These are phyloP conservation scores for Tenualosa thibaudeaui DNA, from an alignment of 2,797 vertebrate species.

Conservation along the genomic window DNA sequence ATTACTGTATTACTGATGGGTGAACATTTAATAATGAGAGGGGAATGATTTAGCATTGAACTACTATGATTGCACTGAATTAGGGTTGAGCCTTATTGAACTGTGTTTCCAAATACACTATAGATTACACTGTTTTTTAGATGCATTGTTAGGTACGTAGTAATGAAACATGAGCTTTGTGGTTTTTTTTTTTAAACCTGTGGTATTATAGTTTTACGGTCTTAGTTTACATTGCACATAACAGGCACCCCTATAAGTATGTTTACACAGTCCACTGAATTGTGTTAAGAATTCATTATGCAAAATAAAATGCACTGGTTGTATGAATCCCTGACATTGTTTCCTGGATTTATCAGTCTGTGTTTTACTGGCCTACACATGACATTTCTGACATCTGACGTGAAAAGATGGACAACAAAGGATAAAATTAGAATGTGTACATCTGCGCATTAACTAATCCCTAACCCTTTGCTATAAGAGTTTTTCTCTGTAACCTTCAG, in stretches of 20 bases:
- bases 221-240: slow-evolving; percentile 6
- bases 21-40: background rate
- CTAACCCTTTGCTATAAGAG: no score
- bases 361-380: background rate
- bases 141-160: background rate
- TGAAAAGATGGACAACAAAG: no score
- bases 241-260: background rate
- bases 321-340: background rate
- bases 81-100: background rate
- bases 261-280: slow-evolving; percentile 1
- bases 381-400: no score
- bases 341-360: background rate
- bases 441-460: no score
- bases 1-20: background rate
- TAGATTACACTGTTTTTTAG: background rate
- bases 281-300: background rate
- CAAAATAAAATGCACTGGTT: slow-evolving; percentile 7
- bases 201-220: background rate
- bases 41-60: background rate
- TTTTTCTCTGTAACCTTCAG: no score
- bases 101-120: background rate
- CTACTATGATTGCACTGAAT: background rate
- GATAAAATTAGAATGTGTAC: no score
- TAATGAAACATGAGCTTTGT: background rate
- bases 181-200: background rate